Conservation (phyloP, 2,888 invertebrate genomes). For the Eupelmus urozonus region DNA sequence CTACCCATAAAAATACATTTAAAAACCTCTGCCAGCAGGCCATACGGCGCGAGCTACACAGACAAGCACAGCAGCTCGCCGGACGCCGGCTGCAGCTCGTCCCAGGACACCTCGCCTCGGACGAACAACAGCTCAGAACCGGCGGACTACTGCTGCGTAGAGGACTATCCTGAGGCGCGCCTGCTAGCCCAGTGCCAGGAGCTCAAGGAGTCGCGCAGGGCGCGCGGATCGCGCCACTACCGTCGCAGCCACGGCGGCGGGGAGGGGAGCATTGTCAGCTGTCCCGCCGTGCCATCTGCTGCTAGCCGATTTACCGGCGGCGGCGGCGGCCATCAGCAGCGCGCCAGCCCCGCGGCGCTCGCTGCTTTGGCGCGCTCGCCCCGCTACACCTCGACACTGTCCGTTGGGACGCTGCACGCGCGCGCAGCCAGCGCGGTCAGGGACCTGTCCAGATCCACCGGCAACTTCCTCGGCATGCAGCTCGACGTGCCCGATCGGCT, state of each 20-base stretch:
- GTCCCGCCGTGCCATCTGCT: constrained; percentile 65
- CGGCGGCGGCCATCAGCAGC: constrained; percentile 42
- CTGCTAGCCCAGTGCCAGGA: constrained; percentile 42
- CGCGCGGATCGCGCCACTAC: constrained; percentile 27
- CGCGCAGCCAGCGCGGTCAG: neutral
- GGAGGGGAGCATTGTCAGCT: constrained; percentile 64
- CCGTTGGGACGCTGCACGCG: constrained; percentile 54
- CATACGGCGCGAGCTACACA: neutral
- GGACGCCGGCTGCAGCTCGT: neutral
- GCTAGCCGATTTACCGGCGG: constrained; percentile 50
- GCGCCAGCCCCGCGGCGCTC: constrained; percentile 56
- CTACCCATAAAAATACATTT: neutral
- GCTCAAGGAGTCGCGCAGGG: constrained; percentile 39
- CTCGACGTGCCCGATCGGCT: constrained; percentile 78
- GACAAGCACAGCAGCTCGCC: neutral
- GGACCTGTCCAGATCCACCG: constrained; percentile 39
- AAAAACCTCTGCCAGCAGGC: neutral
- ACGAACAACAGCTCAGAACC: neutral
- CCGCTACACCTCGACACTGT: constrained; percentile 56
- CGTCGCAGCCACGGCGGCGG: constrained; percentile 42
- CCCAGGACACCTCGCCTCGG: neutral
- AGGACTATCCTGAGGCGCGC: constrained; percentile 41
- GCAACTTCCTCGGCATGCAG: constrained; percentile 43
- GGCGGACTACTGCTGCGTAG: neutral
- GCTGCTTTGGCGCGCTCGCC: constrained; percentile 55